Base-by-base conservation (phyloP, 2,888 invertebrate species). In the Ormyrus nitidulus region DNA sequence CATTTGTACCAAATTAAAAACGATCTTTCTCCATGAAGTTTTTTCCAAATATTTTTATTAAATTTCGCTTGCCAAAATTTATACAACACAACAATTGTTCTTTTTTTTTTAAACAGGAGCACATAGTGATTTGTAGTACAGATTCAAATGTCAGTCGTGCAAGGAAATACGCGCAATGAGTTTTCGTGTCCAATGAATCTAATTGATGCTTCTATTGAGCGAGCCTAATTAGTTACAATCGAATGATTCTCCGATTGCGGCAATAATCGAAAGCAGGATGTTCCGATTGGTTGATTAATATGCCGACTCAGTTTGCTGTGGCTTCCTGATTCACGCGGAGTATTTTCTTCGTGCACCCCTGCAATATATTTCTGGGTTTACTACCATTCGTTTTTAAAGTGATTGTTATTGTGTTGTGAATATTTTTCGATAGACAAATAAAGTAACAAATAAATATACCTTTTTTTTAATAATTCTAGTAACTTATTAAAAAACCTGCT, bases 251-350 rank as follows among this genome's bases (percentile, higher is more conserved):
- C 68, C 66, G 75, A 81, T 81, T 71, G 59, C 71, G 19, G 19
- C 44, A 51, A 62, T 19, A 62, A 6, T 49, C 66, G 51, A 76
- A 66, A 73, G 64, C 75, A 81, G 81, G 79, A 79, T 77, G 73
- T 81, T 64, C 69, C 79, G 74, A 68, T 79, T 77, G 73, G n/a
- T 64, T 77, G 72, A 72, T 72, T 76, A 48, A 72, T 69, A 74
- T 51, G 53, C 7, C 51, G 13, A 77, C 54, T 19, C 19, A 19
- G 59, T 13, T 10, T 11, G 44, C 19, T 34, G 10, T 19, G 54
- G 44, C 62, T 73, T 74, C 56, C 69, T 69, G 19, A 19, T 19
- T 10, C 44, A 44, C 19, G 2, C 5, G 4, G 19, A 3, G 10
- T 11, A 19, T 56, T 34, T 48, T 62, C 19, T 53, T 62, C 11